Evolutionary conservation across 1,140 invertebrate genomes (phyloP).

Genomic region (Calephelis nemesis): DNA sequence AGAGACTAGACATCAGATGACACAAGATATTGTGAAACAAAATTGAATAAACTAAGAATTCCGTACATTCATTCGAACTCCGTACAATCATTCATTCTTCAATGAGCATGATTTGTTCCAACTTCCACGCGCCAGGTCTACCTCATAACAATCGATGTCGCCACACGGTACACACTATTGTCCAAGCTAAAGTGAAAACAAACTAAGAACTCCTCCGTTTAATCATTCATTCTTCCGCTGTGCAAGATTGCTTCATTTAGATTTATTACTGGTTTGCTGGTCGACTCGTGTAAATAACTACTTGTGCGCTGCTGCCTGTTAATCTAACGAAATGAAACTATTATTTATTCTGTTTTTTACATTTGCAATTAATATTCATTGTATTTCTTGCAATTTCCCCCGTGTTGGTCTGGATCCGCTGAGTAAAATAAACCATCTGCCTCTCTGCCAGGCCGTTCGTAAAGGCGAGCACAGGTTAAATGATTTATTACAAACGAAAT

Average conservation of each 20-base stretch:
- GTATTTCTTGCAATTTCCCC: background rate
- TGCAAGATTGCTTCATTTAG: conserved; percentile 55
- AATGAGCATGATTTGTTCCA: background rate
- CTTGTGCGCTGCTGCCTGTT: conserved; percentile 17
- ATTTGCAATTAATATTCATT: conserved; percentile 5
- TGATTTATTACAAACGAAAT: too few species aligned
- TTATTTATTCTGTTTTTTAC: conserved; percentile 13
- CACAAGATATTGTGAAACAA: too few species aligned
- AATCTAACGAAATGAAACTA: conserved; percentile 18
- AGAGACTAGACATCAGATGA: too few species aligned
- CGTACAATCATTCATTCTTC: too few species aligned
- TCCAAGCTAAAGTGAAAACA: conserved; percentile 66
- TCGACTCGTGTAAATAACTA: conserved; percentile 29
- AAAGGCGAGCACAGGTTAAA: too few species aligned
- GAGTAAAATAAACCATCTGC: too few species aligned
- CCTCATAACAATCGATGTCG: background rate
- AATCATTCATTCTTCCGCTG: conserved; percentile 67
- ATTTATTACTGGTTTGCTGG: conserved; percentile 57
- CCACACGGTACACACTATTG: conserved; percentile 43
- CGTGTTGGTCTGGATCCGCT: too few species aligned
- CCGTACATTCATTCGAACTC: too few species aligned
- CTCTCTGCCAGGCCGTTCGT: too few species aligned
- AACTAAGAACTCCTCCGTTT: conserved; percentile 61
- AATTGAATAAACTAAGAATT: too few species aligned
- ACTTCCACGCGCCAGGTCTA: background rate